Percentiles rank a stretch among this genome's conserved stretches.
phyloP scores from a whole-genome alignment of 1,140 invertebrate species.

The Rhysida immarginata region DNA sequence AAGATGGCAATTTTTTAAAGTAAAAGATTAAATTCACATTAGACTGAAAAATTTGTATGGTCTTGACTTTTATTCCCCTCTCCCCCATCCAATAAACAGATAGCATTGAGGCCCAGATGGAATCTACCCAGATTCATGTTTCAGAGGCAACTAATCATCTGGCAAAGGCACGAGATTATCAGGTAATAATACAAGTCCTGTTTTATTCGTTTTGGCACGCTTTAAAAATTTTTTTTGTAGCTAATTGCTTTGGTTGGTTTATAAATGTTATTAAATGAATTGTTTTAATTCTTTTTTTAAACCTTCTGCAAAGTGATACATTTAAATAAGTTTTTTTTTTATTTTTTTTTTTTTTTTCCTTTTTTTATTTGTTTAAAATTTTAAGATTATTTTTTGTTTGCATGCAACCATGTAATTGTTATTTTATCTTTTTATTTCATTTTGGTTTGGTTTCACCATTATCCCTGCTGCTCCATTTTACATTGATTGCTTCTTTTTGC shows the following conservation, averaged over 20 bases:
- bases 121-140: slow-evolving; percentile 73
- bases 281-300: neutral
- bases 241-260: neutral
- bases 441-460: slow-evolving; percentile 14
- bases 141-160: slow-evolving; percentile 64
- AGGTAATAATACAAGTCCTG: slow-evolving; percentile 36
- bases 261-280: neutral
- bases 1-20: too few species aligned
- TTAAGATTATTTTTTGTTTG: neutral
- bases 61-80: too few species aligned
- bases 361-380: neutral
- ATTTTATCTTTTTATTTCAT: neutral
- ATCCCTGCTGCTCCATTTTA: slow-evolving; percentile 12
- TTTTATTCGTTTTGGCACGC: neutral
- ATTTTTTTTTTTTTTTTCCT: neutral
- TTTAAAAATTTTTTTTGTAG: neutral
- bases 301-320: neutral
- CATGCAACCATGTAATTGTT: neutral
- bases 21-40: too few species aligned
- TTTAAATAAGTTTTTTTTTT: neutral
- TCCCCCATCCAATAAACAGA: too few species aligned
- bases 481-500: slow-evolving; percentile 32
- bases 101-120: slow-evolving; percentile 91
- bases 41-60: too few species aligned
- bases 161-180: slow-evolving; percentile 61